Percentiles rank a stretch among this genome's conserved stretches.
Conservation (phyloP, 2,888 invertebrate genomes). For the Monochamus alternatus region DNA sequence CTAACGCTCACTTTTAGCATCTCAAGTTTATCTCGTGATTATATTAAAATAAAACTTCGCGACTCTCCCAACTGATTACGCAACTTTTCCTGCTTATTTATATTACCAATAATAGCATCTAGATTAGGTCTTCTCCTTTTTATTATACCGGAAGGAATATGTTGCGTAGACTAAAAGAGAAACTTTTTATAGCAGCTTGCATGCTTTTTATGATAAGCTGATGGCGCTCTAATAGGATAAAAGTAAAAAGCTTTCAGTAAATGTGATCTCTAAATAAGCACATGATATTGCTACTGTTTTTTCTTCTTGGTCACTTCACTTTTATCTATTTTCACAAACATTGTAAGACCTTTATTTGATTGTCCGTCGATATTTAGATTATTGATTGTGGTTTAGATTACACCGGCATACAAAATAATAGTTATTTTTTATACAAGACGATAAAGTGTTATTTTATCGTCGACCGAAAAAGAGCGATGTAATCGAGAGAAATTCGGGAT, state of each 20-base stretch:
- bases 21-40: slow-evolving; percentile 58
- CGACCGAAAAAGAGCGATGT: too few relatives aligned
- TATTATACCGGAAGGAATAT: slow-evolving; percentile 35
- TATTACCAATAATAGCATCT: slow-evolving; percentile 47
- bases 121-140: slow-evolving; percentile 38
- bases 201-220: not conserved
- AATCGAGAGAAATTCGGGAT: too few relatives aligned
- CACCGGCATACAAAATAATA: too few relatives aligned
- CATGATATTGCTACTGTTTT: not conserved
- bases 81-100: slow-evolving; percentile 47
- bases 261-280: not conserved
- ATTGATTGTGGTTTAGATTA: too few relatives aligned
- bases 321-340: too few relatives aligned
- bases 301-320: too few relatives aligned
- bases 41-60: slow-evolving; percentile 57
- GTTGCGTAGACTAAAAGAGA: not conserved
- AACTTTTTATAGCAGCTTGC: slow-evolving; percentile 13
- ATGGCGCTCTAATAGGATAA: too few relatives aligned
- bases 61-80: slow-evolving; percentile 45
- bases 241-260: too few relatives aligned
- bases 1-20: slow-evolving; percentile 58
- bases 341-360: too few relatives aligned
- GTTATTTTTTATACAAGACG: too few relatives aligned
- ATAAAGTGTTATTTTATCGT: too few relatives aligned
- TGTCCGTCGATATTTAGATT: too few relatives aligned